phyloP scores from a whole-genome alignment of 2,797 vertebrate genomes.

The Lutjanus campechanus region DNA sequence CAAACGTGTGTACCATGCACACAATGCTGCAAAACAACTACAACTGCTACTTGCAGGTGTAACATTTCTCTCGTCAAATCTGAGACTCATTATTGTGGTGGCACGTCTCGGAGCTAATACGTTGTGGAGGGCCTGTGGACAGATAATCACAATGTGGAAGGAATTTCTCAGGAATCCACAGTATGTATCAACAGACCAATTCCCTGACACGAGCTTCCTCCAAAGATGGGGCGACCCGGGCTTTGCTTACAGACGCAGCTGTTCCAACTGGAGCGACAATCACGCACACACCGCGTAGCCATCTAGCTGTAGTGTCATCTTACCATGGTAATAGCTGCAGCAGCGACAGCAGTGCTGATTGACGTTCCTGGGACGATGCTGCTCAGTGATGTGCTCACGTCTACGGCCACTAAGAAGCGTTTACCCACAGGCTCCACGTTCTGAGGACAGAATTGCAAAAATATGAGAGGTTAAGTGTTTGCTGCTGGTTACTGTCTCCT shows the following conservation, averaged over 20 bases:
- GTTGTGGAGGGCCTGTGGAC: not conserved
- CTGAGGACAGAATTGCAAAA: slow-evolving; percentile 74
- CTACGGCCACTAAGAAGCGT: slow-evolving; percentile 90
- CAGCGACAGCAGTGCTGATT: slow-evolving; percentile 88
- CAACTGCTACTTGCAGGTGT: not conserved
- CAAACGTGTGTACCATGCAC: no score
- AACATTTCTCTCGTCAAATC: not conserved
- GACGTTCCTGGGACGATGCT: slow-evolving; percentile 90
- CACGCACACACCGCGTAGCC: not conserved
- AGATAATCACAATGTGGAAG: slow-evolving; percentile 20
- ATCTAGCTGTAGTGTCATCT: slow-evolving; percentile 52
- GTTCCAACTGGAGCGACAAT: slow-evolving; percentile 30
- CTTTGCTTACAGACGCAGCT: slow-evolving; percentile 40
- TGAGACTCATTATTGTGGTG: slow-evolving; percentile 1
- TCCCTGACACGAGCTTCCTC: slow-evolving; percentile 9
- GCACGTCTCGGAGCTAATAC: not conserved
- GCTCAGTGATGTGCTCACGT: slow-evolving; percentile 90
- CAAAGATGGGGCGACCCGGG: slow-evolving; percentile 12
- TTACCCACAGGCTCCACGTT: slow-evolving; percentile 91
- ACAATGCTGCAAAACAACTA: not conserved
- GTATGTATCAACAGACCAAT: slow-evolving; percentile 45
- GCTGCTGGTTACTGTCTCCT: not conserved
- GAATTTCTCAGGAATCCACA: slow-evolving; percentile 49
- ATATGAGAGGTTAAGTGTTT: not conserved
- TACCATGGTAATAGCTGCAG: slow-evolving; percentile 93